Evolutionary conservation across 2,113 vertebrate genomes (phyloP).

Genomic region (Suncus etruscus): DNA sequence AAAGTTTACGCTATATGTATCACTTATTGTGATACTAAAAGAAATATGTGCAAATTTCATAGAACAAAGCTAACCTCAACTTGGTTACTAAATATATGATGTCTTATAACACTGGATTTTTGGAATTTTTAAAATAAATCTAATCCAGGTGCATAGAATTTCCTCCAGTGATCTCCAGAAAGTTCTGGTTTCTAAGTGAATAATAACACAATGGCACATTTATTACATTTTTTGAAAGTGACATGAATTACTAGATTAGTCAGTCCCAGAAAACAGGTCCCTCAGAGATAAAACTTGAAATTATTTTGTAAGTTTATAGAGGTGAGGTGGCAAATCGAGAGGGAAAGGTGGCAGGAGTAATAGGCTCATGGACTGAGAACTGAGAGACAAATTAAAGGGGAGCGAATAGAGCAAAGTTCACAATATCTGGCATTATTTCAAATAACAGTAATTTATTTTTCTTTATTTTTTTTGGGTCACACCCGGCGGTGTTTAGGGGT

Average conservation of each 20-base stretch:
- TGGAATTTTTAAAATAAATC: background rate
- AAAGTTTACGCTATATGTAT: background rate
- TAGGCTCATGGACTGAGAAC: too few relatives aligned
- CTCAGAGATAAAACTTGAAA: background rate
- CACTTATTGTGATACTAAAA: background rate
- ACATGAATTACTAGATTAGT: background rate
- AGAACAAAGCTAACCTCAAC: background rate
- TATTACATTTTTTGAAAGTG: background rate
- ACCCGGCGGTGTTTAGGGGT: too few relatives aligned
- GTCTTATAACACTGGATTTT: background rate
- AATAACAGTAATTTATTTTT: background rate
- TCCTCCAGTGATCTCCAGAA: background rate
- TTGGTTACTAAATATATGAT: background rate
- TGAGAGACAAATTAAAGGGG: background rate
- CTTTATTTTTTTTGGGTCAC: too few relatives aligned
- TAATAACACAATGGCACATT: background rate
- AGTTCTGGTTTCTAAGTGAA: background rate
- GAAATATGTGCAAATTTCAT: background rate
- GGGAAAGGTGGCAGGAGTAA: background rate
- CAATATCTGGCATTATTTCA: background rate
- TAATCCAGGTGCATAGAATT: background rate
- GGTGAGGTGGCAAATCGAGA: rapidly evolving
- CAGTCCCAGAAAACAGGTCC: background rate
- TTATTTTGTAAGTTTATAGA: background rate
- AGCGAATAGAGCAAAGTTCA: background rate